These are phyloP conservation scores for Cacoxenus indagator DNA, from an alignment of 2,888 invertebrate genomes.

Conservation along the genomic window DNA sequence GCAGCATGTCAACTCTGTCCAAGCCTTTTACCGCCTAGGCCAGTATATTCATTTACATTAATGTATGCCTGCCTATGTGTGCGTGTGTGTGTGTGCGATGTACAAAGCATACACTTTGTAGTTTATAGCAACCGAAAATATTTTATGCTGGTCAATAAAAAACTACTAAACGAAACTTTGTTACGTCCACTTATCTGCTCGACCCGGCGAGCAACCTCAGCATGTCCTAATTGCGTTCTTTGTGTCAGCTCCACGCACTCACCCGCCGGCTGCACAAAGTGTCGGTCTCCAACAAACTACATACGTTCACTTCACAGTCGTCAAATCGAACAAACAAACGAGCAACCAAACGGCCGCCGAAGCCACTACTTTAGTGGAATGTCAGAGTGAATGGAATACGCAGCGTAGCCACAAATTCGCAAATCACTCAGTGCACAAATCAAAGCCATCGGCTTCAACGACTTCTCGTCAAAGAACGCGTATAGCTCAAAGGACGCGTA, in stretches of 20 bases:
- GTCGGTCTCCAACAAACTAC: neutral
- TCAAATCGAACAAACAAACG: too few relatives aligned
- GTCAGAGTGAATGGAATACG: too few relatives aligned
- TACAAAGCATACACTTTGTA: too few relatives aligned
- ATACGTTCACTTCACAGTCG: too few relatives aligned
- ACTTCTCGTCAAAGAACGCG: too few relatives aligned
- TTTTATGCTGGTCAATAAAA: constrained; percentile 55
- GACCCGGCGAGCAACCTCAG: neutral
- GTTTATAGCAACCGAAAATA: constrained; percentile 50
- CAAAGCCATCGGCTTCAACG: too few relatives aligned
- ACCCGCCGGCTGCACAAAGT: neutral
- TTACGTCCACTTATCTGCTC: neutral
- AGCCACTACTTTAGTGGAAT: too few relatives aligned
- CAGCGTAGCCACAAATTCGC: too few relatives aligned
- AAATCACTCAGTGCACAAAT: too few relatives aligned
- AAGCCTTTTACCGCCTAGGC: constrained; percentile 36
- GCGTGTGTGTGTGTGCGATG: neutral
- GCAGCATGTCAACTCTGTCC: neutral
- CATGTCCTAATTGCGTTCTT: constrained; percentile 25
- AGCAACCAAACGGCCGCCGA: too few relatives aligned
- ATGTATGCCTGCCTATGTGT: neutral
- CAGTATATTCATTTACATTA: constrained; percentile 18
- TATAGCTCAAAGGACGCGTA: too few relatives aligned
- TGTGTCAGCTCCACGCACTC: neutral
- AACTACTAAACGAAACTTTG: constrained; percentile 35